Conservation (phyloP, 1,140 invertebrate species). For the Ceratoteleas bidentatus region DNA sequence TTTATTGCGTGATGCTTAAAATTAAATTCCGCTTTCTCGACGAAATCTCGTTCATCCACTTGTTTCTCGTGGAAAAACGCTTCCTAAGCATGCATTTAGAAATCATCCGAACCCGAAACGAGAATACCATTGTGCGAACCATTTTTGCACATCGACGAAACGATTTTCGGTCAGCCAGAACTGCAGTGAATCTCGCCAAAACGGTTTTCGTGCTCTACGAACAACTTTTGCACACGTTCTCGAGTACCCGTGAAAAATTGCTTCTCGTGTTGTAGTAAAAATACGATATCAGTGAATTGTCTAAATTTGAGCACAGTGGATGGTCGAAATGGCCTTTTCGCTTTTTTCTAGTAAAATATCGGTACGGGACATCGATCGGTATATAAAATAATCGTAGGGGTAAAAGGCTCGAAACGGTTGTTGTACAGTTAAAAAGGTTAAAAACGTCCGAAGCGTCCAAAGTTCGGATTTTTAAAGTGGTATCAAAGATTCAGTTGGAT, state of each 20-base stretch:
- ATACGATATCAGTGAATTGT: slow-evolving; percentile 13
- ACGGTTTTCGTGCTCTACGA: neutral
- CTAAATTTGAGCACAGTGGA: slow-evolving; percentile 25
- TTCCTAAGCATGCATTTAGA: no score
- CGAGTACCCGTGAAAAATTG: neutral
- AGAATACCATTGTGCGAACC: neutral
- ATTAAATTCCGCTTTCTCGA: neutral
- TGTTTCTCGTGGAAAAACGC: no score
- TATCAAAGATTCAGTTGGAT: slow-evolving; percentile 48
- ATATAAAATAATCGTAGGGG: slow-evolving; percentile 18
- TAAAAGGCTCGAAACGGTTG: slow-evolving; percentile 21
- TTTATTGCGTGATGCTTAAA: slow-evolving; percentile 10
- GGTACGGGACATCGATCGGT: neutral
- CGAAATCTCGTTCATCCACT: no score
- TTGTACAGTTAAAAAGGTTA: slow-evolving; percentile 24
- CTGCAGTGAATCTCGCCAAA: neutral
- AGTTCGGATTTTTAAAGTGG: slow-evolving; percentile 30
- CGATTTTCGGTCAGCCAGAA: neutral
- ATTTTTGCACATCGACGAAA: neutral
- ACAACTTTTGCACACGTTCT: neutral
- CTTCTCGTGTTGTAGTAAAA: slow-evolving; percentile 13
- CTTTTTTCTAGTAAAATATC: slow-evolving; percentile 16
- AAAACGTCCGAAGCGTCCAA: slow-evolving; percentile 40
- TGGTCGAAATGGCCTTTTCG: neutral
- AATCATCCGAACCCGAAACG: no score